phyloP scores from a whole-genome alignment of 2,113 vertebrate species.

The Hemiscyllium ocellatum region DNA sequence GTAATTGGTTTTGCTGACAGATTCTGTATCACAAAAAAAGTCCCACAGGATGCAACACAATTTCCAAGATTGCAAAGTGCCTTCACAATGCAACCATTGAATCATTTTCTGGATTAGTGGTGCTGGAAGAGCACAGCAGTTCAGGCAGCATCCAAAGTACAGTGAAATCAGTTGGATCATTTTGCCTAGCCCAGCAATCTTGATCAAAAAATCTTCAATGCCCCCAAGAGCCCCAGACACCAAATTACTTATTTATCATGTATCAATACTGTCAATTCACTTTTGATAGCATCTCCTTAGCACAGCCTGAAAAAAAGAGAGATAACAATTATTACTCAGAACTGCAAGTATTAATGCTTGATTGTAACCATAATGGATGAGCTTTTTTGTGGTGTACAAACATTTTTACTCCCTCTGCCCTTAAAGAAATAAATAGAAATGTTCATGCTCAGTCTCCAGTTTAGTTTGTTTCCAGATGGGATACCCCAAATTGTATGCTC shows the following conservation, averaged over 20 bases:
- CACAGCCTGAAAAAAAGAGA: background rate
- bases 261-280: background rate
- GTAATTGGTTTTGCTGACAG: constrained; percentile 31
- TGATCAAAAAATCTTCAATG: constrained; percentile 14
- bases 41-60: constrained; percentile 27
- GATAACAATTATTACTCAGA: background rate
- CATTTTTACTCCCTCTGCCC: background rate
- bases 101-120: too few species aligned
- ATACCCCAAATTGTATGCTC: too few species aligned
- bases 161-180: too few species aligned
- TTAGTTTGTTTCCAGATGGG: too few species aligned
- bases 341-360: background rate
- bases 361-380: background rate
- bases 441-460: too few species aligned
- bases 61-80: constrained; percentile 13
- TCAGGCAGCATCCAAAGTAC: too few species aligned
- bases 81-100: background rate
- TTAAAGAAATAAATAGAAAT: background rate
- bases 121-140: too few species aligned
- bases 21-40: constrained; percentile 19
- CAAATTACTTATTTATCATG: background rate
- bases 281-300: background rate
- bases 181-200: background rate
- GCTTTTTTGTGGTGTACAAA: background rate
- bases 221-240: background rate